Percentiles rank a stretch among this genome's conserved stretches.
Conservation (phyloP, 2,113 vertebrate species). For the Thalassarche chlororhynchos region DNA sequence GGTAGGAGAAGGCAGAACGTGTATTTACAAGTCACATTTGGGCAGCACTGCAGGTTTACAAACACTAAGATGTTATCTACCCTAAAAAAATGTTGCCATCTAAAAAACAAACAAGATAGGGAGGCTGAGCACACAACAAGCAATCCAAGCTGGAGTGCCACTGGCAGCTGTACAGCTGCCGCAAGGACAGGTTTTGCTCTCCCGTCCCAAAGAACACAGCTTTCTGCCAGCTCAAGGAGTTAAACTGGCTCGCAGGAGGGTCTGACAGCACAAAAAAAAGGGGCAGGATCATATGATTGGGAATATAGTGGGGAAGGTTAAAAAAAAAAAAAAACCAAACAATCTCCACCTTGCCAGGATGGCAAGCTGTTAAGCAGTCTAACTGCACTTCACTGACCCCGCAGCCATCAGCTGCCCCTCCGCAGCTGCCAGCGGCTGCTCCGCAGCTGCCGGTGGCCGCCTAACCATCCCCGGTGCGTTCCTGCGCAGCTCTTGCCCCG, state of each 20-base stretch:
- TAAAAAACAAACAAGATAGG: not conserved
- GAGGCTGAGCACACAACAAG: not conserved
- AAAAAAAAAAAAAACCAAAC: not conserved
- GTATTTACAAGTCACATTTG: not conserved
- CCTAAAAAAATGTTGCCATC: not conserved
- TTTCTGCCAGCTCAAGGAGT: not conserved
- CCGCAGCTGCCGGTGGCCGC: not conserved
- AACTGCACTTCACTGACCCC: not conserved
- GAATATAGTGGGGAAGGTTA: not conserved
- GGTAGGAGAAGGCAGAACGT: not conserved
- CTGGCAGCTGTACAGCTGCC: not conserved
- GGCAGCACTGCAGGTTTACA: not conserved
- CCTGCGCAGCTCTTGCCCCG: not conserved
- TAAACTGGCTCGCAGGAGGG: rapidly evolving
- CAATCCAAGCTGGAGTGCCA: not conserved
- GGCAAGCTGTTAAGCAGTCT: too few relatives aligned
- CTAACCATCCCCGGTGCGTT: too few relatives aligned
- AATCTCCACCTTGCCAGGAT: not conserved
- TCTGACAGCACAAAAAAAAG: not conserved
- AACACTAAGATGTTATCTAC: not conserved
- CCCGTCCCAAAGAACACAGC: not conserved
- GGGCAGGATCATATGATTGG: rapidly evolving
- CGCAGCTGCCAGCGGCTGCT: not conserved
- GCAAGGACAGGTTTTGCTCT: not conserved
- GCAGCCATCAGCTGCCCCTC: not conserved